Base-by-base conservation (phyloP, 2,797 vertebrate species). In the Balearica regulorum region DNA sequence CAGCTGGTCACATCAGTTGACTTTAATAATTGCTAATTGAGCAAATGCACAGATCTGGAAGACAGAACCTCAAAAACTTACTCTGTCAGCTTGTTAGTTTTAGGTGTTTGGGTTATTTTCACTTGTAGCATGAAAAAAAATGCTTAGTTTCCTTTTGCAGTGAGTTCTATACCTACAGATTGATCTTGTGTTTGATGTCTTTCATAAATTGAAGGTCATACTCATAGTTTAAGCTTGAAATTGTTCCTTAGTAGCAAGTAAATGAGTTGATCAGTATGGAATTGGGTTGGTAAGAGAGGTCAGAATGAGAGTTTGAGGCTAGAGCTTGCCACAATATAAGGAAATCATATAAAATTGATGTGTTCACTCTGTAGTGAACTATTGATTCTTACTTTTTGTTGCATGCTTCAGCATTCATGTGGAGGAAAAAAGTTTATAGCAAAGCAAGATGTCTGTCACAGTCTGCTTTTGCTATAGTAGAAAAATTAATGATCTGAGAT, bases 151-250 rank as follows among this genome's bases (percentile, higher is more conserved):
- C 37, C 26, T 58, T 94, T 71, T 94, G 43, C 28, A 69, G n/a
- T 82, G 9, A 91, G 53, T 71, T 94, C 65, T 84, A 22, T 94
- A 90, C 44, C 70, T 65, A 72, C 46, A 94, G 44, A 86, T 94
- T 90, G 90, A 89, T 82, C 76, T 35, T 87, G 70, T 91, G 87
- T 94, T 96, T 90, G 60, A 44, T 92, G 57, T 77, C 64, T 87
- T 93, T 87, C 62, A 84, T 90, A 95, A 97, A 83, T 54, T 90
- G 80, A 98, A 97, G 83, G 70, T 97, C 81, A 88, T 66, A 49
- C 21, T 92, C 48, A 25, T 78, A 79, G 60, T 92, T 96, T 92
- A 94, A 94, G 54, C 53, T 90, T 87, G 46, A 91, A 82, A 94
- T 89, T 96, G 53, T 96, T 87, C 83, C 95, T 93, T 93, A 80